Base-by-base conservation (phyloP, 2,113 vertebrate species). In the Pteropus alecto region DNA sequence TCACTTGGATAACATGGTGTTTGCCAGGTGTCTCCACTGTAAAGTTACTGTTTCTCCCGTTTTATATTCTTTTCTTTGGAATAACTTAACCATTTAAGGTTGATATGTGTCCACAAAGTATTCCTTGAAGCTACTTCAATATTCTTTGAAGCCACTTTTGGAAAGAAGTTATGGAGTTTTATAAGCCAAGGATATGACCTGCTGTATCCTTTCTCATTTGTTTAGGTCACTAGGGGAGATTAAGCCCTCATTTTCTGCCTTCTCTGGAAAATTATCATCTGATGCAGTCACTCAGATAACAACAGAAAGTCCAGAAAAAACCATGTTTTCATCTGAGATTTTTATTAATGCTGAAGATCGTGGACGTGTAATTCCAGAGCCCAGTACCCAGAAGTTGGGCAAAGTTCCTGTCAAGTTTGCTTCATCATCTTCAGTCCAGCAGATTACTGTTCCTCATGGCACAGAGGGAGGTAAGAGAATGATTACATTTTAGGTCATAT, bases 231-330 rank as follows among this genome's bases (percentile, higher is more conserved):
- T 6, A 46, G 82, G 74, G 0, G 12, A 3, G 43, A 83, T n/a
- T 95, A 96, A 91, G 86, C 76, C 76, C 0, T 4, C 41, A 7
- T 61, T 38, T 70, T 65, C 79, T 97, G 61, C 93, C 4, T 79
- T 74, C 9, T 33, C 93, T 10, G 94, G 22, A 38, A 98, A 78
- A 21, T 92, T 91, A 0, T 98, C 96, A 28, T 97, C 85, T 0
- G 98, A 98, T 70, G 98, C 98, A 38, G 84, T 98, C 77, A 98
- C 98, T 46, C 99, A 98, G 60, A 98, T 99, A 95, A 98, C 97
- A 71, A 97, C 98, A 13, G 97, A 97, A 18, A 96, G 98, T 18
- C 94, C 98, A 30, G 92, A 14, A 5, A 98, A 91, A 65, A 56
- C 95, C 0, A 97, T 81, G 0, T 96, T 99, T n/a, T 98, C 98